Evolutionary conservation across 1,140 invertebrate genomes (phyloP).

Genomic region (Maconellicoccus hirsutus): DNA sequence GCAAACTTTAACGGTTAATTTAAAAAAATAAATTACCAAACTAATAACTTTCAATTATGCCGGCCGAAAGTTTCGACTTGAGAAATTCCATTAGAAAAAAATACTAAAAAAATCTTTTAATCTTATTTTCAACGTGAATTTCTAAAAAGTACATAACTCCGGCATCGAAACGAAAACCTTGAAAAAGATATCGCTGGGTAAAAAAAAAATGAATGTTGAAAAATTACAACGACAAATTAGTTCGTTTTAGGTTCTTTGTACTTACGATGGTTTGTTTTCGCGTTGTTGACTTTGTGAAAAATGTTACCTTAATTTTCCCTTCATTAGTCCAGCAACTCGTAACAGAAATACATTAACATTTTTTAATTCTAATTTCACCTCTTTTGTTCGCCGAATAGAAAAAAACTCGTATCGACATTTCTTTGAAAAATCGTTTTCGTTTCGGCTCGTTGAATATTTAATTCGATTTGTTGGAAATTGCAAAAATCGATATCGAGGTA

Average conservation of each 20-base stretch:
- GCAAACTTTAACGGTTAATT: neutral
- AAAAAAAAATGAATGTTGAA: neutral
- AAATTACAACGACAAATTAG: neutral
- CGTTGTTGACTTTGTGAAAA: neutral
- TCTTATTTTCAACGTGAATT: neutral
- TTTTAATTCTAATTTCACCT: neutral
- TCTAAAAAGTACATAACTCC: neutral
- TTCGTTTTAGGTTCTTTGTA: neutral
- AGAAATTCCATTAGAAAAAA: neutral
- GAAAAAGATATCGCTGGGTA: neutral
- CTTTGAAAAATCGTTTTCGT: too few species aligned
- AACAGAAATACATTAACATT: neutral
- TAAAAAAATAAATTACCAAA: constrained; percentile 1
- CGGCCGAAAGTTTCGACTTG: neutral
- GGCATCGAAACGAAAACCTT: neutral
- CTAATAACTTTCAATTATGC: neutral
- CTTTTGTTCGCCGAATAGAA: neutral
- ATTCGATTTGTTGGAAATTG: neutral
- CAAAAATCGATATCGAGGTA: neutral
- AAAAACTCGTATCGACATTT: too few species aligned
- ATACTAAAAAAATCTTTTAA: neutral
- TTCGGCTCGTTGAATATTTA: too few species aligned
- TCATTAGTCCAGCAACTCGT: neutral
- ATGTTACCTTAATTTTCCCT: constrained; percentile 7
- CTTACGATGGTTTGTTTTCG: neutral